These are phyloP conservation scores for Drosophila falleni DNA, from an alignment of 2,888 invertebrate genomes.

Conservation along the genomic window DNA sequence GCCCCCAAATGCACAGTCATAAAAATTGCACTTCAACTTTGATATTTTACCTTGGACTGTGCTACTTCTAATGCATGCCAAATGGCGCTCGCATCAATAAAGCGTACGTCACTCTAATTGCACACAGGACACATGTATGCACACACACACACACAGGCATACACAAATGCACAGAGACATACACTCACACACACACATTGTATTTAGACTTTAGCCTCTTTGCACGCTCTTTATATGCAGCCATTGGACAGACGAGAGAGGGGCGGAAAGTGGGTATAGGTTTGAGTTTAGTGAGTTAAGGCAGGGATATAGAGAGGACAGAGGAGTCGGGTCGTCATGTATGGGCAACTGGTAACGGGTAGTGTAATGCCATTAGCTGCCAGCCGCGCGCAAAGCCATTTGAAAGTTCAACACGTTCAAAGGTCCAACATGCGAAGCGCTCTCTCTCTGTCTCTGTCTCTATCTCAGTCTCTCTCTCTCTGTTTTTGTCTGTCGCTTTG, in stretches of 20 bases:
- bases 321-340: slow-evolving; percentile 1
- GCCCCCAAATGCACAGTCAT: slow-evolving; percentile 41
- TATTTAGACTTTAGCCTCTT: slow-evolving; percentile 58
- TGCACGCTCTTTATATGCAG: slow-evolving; percentile 63
- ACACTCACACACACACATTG: slow-evolving; percentile 56
- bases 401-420: slow-evolving; percentile 81
- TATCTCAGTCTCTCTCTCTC: slow-evolving; percentile 7
- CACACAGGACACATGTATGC: slow-evolving; percentile 36
- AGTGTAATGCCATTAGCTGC: slow-evolving; percentile 79
- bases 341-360: slow-evolving; percentile 39
- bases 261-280: not conserved
- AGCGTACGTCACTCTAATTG: slow-evolving; percentile 78
- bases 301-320: not conserved
- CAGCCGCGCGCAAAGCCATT: slow-evolving; percentile 81
- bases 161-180: slow-evolving; percentile 30
- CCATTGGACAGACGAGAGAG: slow-evolving; percentile 32
- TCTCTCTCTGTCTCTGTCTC: slow-evolving; percentile 27
- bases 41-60: slow-evolving; percentile 75
- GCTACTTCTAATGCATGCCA: slow-evolving; percentile 74
- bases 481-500: slow-evolving; percentile 35
- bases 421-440: slow-evolving; percentile 75
- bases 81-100: slow-evolving; percentile 79
- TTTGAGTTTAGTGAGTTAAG: not conserved
- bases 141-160: not conserved
- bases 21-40: slow-evolving; percentile 75